Base-by-base conservation (phyloP, 2,888 invertebrate species). In the Aleiodes leptofemur region DNA sequence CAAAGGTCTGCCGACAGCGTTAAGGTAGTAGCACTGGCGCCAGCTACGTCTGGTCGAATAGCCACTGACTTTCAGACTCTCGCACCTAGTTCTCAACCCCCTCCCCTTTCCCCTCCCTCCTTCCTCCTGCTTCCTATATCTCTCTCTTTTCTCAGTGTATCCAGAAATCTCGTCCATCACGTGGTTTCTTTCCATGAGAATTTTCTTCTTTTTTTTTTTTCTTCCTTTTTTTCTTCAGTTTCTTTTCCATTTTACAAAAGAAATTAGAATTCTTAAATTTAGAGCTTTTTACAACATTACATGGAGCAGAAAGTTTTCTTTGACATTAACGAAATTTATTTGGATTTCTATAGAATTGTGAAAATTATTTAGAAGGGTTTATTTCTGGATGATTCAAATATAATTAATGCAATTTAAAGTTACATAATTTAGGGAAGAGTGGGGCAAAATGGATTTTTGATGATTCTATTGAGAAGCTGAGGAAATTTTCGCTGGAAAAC, bases 1-100 rank as follows among this genome's bases (percentile, higher is more conserved):
- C 23, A 23, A 2, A 23, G 23, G 23, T 23, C 8, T 56, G 50
- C 43, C 72, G 64, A 74, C 73, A 56, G 78, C 23, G 23, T 82
- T 82, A 87, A 88, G 87, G 87, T 88, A 86, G 88, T 86, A 84
- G 61, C 82, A 81, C 85, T 87, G 88, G 88, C 88, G 88, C 88
- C 88, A 88, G 85, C 78, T 85, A 85, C 85, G 87, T 88, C 87
- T 88, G 84, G 86, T 86, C 84, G 66, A 87, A 87, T 85, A 84
- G 86, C 85, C 56, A 31, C 56, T 50, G 51, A 68, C 50, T 68
- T 68, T 68, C 34, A 29, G 68, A 68, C 64, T 64, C 64, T 64
- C 64, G 64, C 64, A 64, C 64, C 64, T 48, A 64, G 64, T 64
- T 64, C 29, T 64, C 43, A 31, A 59, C 68, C 68, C 6, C 34